Evolutionary conservation across 2,888 invertebrate genomes (phyloP), one percentile per base, ranked within the genome.

Genomic region (Drosophila bunnanda): DNA sequence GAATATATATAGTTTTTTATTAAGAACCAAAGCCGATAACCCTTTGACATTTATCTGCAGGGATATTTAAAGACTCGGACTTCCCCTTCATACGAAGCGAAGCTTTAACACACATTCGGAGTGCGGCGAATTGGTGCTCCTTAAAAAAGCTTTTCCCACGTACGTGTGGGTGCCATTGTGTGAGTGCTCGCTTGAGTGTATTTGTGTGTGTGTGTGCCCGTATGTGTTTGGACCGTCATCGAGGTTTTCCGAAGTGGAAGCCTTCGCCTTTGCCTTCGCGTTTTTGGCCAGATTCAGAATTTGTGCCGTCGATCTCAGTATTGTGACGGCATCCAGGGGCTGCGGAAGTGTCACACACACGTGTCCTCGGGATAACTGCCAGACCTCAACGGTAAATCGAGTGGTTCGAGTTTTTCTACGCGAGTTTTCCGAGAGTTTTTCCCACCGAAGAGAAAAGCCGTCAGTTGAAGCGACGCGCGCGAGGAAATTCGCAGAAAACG

Each of bases 271-370:
- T 69, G 62, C 73, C 60, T 55, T 53, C 66, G 59, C 59, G 22
- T 17, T 55, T 34, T 10, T 50, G 50, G 76, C 67, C 50, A 71
- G 52, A 53, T 25, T 62, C 64, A 22, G 50, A 61, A 50, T 52
- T 62, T 32, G 48, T 34, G 43, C 64, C 64, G 43, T 61, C 64
- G 72, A 71, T 71, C 71, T 64, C 75, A 85, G 82, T 82, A 71
- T 56, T 66, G 66, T 73, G 79, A 79, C 81, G 75, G 74, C 62
- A 72, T 64, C 56, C 80, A 59, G 70, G 69, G 76, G 62, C 54
- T 69, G 64, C 83, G 78, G 78, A 67, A 79, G 81, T 79, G 75
- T 64, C 58, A 58, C 70, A 75, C 71, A 57, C 52, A 72, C 75
- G 78, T 76, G 76, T 54, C 64, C 72, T 56, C 30, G 53, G 30